Evolutionary conservation across 1,140 invertebrate genomes (phyloP).

Genomic region (Fopius arisanus): DNA sequence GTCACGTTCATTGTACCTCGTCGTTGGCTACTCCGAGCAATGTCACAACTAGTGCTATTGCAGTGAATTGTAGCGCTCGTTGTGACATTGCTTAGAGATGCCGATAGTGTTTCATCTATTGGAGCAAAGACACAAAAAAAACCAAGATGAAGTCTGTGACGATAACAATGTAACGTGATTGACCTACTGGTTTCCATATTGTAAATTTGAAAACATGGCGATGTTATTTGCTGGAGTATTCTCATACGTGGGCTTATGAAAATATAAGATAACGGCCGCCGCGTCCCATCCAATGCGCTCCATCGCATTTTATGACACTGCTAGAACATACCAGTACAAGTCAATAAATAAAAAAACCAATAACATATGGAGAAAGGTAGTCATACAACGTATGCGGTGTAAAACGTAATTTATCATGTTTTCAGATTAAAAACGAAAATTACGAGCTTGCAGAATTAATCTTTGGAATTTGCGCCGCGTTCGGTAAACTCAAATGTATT

Average conservation of each 20-base stretch:
- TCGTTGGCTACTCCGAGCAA: background rate
- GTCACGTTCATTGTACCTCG: conserved; percentile 24
- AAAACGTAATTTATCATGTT: too few species aligned
- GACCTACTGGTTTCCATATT: conserved; percentile 4
- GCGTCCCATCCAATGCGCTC: too few species aligned
- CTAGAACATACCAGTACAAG: too few species aligned
- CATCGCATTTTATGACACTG: too few species aligned
- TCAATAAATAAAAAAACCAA: too few species aligned
- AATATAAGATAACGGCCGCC: too few species aligned
- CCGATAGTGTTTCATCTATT: conserved; percentile 21
- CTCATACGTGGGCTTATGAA: background rate
- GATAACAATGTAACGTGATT: conserved; percentile 1
- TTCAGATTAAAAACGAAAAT: too few species aligned
- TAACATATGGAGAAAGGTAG: too few species aligned
- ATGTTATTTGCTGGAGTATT: background rate
- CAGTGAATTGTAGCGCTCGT: background rate
- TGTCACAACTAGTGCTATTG: background rate
- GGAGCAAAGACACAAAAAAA: conserved; percentile 19
- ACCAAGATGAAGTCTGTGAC: conserved; percentile 8
- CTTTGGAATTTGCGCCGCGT: too few species aligned
- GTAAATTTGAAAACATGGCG: background rate
- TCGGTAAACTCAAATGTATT: too few species aligned
- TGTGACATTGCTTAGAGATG: background rate
- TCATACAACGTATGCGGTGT: too few species aligned
- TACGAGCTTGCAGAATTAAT: too few species aligned